Conservation (phyloP, 2,888 invertebrate genomes). For the Atrina japonica region DNA sequence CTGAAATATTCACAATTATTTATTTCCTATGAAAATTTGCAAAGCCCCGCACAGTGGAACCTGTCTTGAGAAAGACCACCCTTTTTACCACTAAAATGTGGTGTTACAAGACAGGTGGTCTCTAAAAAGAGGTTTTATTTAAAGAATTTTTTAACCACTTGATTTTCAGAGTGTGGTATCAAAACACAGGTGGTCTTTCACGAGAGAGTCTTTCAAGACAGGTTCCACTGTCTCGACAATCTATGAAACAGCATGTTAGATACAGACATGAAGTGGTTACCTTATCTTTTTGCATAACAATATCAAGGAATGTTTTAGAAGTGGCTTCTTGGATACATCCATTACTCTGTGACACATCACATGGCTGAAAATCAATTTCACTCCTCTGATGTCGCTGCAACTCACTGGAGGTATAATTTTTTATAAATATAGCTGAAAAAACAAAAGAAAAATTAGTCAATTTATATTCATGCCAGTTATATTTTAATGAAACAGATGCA, state of each 20-base stretch:
- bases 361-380: constrained; percentile 52
- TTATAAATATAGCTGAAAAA: constrained; percentile 80
- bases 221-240: too few species aligned
- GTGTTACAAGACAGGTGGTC: too few species aligned
- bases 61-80: too few species aligned
- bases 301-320: constrained; percentile 84
- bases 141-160: too few species aligned
- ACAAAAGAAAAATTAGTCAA: background rate
- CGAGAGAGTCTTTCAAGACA: too few species aligned
- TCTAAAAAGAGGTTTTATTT: too few species aligned
- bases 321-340: constrained; percentile 85
- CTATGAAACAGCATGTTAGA: background rate
- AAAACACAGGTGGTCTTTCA: too few species aligned
- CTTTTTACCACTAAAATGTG: too few species aligned
- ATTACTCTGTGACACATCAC: constrained; percentile 50
- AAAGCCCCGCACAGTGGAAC: too few species aligned
- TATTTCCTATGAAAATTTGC: too few species aligned
- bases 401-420: constrained; percentile 82
- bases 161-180: background rate
- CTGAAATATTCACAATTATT: too few species aligned
- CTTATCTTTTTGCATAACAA: constrained; percentile 55
- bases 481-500: background rate
- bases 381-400: constrained; percentile 81
- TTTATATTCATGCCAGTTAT: background rate
- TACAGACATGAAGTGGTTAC: constrained; percentile 41